Evolutionary conservation across 2,113 vertebrate genomes (phyloP).

Genomic region (Orientallactaga bullata): DNA sequence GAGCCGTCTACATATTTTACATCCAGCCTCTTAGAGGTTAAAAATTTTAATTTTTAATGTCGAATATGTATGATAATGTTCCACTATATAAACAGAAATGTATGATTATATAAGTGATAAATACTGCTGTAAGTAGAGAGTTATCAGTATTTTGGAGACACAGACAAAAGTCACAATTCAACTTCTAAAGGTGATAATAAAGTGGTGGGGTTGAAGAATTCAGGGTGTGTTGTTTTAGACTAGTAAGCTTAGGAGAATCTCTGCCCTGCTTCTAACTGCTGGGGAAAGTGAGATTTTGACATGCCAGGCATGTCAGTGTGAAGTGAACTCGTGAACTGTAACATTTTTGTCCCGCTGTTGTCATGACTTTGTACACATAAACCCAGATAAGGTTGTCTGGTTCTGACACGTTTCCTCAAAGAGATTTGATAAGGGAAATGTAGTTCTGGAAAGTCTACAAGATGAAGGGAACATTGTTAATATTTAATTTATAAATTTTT

Average conservation of each 20-base stretch:
- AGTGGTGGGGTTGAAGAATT: background rate
- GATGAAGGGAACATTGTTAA: background rate
- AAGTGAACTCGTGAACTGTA: slow-evolving; percentile 58
- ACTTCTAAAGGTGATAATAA: slow-evolving; percentile 14
- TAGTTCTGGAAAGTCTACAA: slow-evolving; percentile 1
- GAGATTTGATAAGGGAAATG: slow-evolving; percentile 48
- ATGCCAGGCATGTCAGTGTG: background rate
- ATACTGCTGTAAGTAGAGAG: background rate
- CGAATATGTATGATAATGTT: background rate
- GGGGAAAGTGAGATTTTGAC: background rate
- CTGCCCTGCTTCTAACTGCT: background rate
- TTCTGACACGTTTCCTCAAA: slow-evolving; percentile 46
- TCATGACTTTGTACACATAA: slow-evolving; percentile 67
- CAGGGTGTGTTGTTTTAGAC: slow-evolving; percentile 5
- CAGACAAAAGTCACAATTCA: background rate
- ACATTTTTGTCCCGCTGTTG: slow-evolving; percentile 42
- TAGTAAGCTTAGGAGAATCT: background rate
- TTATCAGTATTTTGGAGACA: background rate
- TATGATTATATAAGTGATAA: background rate
- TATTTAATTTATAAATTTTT: slow-evolving; percentile 3
- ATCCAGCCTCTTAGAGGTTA: background rate
- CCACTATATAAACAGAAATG: background rate
- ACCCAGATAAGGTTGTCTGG: slow-evolving; percentile 59
- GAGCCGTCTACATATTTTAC: background rate
- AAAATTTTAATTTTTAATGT: slow-evolving; percentile 29